Percentiles rank a stretch among this genome's conserved stretches.
phyloP scores from a whole-genome alignment of 2,797 vertebrate species.

The Microhierax caerulescens region DNA sequence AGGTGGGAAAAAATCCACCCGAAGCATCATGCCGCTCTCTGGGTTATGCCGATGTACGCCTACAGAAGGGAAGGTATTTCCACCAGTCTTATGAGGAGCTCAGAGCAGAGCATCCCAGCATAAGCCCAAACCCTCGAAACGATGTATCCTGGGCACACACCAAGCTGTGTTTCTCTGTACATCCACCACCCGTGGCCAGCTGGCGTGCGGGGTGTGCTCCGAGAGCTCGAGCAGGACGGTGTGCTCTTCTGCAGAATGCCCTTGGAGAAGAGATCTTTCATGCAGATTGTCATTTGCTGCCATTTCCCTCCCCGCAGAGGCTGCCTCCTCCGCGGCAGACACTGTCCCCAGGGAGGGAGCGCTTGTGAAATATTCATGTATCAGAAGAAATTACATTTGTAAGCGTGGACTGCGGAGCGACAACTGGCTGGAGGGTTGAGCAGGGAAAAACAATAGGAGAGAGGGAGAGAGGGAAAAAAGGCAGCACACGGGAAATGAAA shows the following conservation, averaged over 20 bases:
- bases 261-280: conserved; percentile 16
- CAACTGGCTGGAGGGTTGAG: neutral
- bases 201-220: rapidly evolving
- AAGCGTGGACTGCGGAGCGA: neutral
- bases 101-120: neutral
- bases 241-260: neutral
- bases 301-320: neutral
- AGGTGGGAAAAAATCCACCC: neutral
- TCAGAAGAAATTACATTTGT: conserved; percentile 36
- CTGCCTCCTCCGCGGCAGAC: neutral
- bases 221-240: neutral
- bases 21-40: neutral
- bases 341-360: neutral
- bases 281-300: conserved; percentile 17
- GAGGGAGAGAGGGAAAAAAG: neutral
- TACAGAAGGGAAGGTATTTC: neutral
- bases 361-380: conserved; percentile 47
- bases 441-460: neutral
- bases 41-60: neutral
- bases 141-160: neutral
- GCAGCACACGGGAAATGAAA: neutral
- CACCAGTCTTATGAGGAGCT: neutral
- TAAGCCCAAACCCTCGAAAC: neutral
- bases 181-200: neutral
- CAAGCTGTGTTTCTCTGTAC: neutral